Evolutionary conservation across 2,113 vertebrate genomes (phyloP), one percentile per base, ranked within the genome.

Genomic region (Amblyornis subalaris): DNA sequence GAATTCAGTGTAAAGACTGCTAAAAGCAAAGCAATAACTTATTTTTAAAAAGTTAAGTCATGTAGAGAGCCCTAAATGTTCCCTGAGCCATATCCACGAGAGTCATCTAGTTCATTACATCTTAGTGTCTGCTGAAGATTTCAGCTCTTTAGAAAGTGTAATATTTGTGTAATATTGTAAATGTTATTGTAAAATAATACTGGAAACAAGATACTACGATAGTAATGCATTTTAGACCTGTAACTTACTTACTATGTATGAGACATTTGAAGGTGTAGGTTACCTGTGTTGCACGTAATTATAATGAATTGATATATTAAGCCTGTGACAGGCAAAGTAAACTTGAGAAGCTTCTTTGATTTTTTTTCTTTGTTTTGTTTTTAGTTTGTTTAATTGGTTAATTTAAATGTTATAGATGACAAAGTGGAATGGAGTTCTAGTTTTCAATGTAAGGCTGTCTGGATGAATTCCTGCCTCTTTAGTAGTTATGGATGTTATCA

Each of bases 361-460:
- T n/a, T 51, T 45, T 65, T 26, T 48, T 55, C n/a, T 44, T 66
- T 28, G 29, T 33, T 35, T 50, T 17, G 12, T 21, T 65, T 61
- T 70, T 25, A 26, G 19, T 44, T 71, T 35, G 1, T 28, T 53
- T 51, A 66, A 35, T 42, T 60, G n/a, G 12, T 66, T 72, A 38
- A 36, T 79, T 47, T 44, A 80, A 48, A 10, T 38, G 13, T 57
- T 89, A 23, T 0, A 57, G n/a, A n/a, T 80, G 36, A 5, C 47
- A 57, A 44, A 70, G n/a, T 76, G 19, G 11, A 69, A 51, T 48
- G 13, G 45, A 81, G 12, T 45, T 90, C 23, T 69, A 24, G 19
- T 35, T 81, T 53, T 33, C 0, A 0, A 20, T 42, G 4, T 29
- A 33, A 17, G 4, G 23, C 26, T 3, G 1, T 40, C 20, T 61